Base-by-base conservation (phyloP, 2,888 invertebrate species). In the Euproctis similis region DNA sequence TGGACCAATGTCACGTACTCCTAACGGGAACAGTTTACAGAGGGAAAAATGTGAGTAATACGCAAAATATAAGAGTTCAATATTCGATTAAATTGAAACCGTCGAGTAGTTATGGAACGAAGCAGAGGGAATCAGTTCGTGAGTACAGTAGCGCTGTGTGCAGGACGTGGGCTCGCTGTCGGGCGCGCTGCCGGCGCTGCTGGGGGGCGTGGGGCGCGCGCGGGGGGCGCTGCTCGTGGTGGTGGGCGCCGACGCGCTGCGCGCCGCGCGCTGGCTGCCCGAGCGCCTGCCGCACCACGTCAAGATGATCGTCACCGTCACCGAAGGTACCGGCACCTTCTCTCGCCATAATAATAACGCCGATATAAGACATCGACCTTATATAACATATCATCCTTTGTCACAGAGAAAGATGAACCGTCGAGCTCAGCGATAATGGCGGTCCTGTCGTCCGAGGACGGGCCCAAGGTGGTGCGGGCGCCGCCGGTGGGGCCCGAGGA, bases 111-210 rank as follows among this genome's bases (percentile, higher is more conserved):
- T n/a, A n/a, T n/a, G n/a, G n/a, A n/a, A n/a, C n/a, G n/a, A n/a
- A n/a, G n/a, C n/a, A n/a, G n/a, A n/a, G n/a, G n/a, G n/a, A n/a
- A n/a, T n/a, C n/a, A n/a, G n/a, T n/a, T n/a, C n/a, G n/a, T n/a
- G n/a, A n/a, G n/a, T n/a, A n/a, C n/a, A n/a, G n/a, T n/a, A n/a
- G n/a, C n/a, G n/a, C n/a, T n/a, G 3, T 11, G 3, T 12, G 12
- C 69, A 94, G 92, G 92, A 90, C 44, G 87, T 93, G 62, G 87
- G 88, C 40, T 88, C 90, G 0, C 92, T 95, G 54, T 88, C 91
- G 8, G 68, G 78, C 30, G 82, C 87, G 12, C 81, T 92, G 39
- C 81, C 86, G 9, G 68, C 70, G 32, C 66, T 89, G 38, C 68
- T 90, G 47, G 66, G 78, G 7, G 85, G 86, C 25, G 71, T 86